These are phyloP conservation scores for Acanthurus leucopareius DNA, from an alignment of 2,797 vertebrate species.

Conservation along the genomic window DNA sequence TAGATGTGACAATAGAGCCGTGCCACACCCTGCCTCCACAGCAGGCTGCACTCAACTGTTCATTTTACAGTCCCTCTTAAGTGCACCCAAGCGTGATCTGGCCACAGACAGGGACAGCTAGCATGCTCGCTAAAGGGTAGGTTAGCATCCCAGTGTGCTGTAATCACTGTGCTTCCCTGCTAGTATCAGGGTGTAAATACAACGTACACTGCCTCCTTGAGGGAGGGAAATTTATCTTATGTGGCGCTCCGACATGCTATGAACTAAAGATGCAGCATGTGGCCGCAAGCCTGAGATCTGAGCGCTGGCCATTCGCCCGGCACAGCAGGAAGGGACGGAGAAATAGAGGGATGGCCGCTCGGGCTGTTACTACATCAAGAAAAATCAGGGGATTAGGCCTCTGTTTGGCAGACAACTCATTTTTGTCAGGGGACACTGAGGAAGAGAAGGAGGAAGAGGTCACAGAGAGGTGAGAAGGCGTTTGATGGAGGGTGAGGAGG, in stretches of 20 bases:
- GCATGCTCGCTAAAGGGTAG: conserved; percentile 40
- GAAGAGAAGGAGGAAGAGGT: conserved; percentile 51
- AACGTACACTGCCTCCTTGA: conserved; percentile 59
- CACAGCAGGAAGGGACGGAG: conserved; percentile 65
- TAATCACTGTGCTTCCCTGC: conserved; percentile 53
- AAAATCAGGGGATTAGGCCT: conserved; percentile 76
- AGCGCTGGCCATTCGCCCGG: conserved; percentile 65
- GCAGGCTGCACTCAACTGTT: conserved; percentile 64
- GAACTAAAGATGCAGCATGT: conserved; percentile 59
- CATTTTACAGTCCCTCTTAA: conserved; percentile 77
- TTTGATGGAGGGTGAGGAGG: conserved; percentile 44
- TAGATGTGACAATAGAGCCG: conserved; percentile 65
- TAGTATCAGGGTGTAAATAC: conserved; percentile 70
- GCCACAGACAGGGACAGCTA: conserved; percentile 57
- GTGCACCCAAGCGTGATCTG: conserved; percentile 63
- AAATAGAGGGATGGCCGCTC: conserved; percentile 59
- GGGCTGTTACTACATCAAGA: conserved; percentile 66
- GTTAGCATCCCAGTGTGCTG: conserved; percentile 52
- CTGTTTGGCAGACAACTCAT: conserved; percentile 68
- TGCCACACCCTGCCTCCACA: conserved; percentile 67
- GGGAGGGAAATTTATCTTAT: conserved; percentile 64
- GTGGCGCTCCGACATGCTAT: conserved; percentile 57
- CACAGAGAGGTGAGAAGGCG: conserved; percentile 41
- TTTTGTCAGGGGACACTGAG: conserved; percentile 62
- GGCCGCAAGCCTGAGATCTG: conserved; percentile 61